phyloP scores from a whole-genome alignment of 1,140 invertebrate species.

The Archivesica marissinica region DNA sequence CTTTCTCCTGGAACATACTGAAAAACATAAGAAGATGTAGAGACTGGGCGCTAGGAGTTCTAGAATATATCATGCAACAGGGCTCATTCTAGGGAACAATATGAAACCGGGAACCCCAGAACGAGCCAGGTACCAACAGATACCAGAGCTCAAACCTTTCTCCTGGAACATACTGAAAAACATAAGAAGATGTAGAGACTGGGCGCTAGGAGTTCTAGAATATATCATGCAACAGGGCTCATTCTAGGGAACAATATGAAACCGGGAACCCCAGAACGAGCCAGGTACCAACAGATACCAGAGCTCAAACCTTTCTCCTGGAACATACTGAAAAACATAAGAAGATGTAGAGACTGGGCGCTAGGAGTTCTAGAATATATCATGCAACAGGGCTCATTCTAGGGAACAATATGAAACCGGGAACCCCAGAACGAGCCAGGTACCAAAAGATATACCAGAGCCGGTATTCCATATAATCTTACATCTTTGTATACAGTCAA shows the following conservation, averaged over 20 bases:
- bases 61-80: too few species aligned
- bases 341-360: too few species aligned
- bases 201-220: too few species aligned
- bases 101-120: constrained; percentile 81
- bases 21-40: constrained; percentile 10
- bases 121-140: constrained; percentile 83
- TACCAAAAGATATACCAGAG: constrained; percentile 82
- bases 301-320: constrained; percentile 45
- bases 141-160: constrained; percentile 64
- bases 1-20: constrained; percentile 66
- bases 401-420: too few species aligned
- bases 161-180: constrained; percentile 68
- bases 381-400: too few species aligned
- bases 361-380: too few species aligned
- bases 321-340: constrained; percentile 66
- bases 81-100: too few species aligned
- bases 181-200: not conserved
- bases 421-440: constrained; percentile 83
- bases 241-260: too few species aligned
- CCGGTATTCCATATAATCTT: too few species aligned
- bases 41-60: too few species aligned
- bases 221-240: too few species aligned
- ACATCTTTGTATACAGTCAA: too few species aligned
- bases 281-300: constrained; percentile 83
- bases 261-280: constrained; percentile 83